These are phyloP conservation scores for Drosophila eohydei DNA, from an alignment of 2,888 invertebrate species.

Conservation along the genomic window DNA sequence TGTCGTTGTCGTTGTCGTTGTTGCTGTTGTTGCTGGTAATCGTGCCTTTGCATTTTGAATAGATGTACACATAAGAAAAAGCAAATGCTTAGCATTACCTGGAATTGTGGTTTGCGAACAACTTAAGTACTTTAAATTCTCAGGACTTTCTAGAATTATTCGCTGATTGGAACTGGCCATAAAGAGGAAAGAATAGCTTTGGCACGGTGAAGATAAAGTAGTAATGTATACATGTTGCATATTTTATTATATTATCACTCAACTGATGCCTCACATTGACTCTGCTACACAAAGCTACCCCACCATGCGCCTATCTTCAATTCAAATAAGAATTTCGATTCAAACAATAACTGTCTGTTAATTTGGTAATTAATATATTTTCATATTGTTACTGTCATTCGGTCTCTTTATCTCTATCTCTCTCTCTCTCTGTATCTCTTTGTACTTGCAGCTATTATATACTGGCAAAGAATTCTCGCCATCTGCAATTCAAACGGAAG, in stretches of 20 bases:
- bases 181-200: neutral
- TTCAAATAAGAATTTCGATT: neutral
- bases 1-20: slow-evolving; percentile 27
- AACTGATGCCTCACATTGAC: neutral
- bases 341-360: neutral
- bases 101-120: slow-evolving; percentile 8
- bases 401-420: too few species aligned
- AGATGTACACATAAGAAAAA: slow-evolving; percentile 27
- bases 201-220: neutral
- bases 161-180: neutral
- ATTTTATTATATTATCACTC: neutral
- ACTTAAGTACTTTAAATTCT: slow-evolving; percentile 1
- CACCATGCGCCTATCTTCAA: neutral
- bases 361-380: neutral
- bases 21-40: slow-evolving; percentile 30
- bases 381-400: too few species aligned
- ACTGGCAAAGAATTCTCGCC: neutral
- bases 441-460: neutral
- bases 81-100: slow-evolving; percentile 5
- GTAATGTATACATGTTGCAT: neutral
- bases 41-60: slow-evolving; percentile 70
- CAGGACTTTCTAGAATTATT: slow-evolving; percentile 5
- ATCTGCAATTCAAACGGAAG: neutral
- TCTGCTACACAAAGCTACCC: neutral
- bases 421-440: neutral